Evolutionary conservation across 2,888 invertebrate species (phyloP), one percentile per base, ranked within the genome.

Genomic region (Tridacna crocea): DNA sequence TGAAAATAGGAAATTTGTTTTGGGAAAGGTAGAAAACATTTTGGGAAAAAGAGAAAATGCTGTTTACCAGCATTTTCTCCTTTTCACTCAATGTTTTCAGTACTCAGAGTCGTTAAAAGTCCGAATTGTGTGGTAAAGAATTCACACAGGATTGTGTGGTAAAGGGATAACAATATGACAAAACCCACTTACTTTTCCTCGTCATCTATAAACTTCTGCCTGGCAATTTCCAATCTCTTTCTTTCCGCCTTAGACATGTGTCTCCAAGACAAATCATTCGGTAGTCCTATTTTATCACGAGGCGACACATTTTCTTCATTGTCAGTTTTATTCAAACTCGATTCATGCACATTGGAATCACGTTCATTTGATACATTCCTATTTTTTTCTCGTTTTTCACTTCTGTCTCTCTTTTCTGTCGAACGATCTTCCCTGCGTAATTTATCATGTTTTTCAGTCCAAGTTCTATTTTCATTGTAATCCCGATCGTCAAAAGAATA

Each of bases 171-270:
- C 15, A 19, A 19, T 19, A 55, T 3, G 3, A 19, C 15, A 19
- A 55, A 11, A 19, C 17, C 17, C 47, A 61, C 80, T 78, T 83
- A 89, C 89, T 78, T 89, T 51, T 86, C 88, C 27, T 88, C 88
- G n/a, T 88, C 88, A 58, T 85, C 87, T 46, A 74, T 13, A 55
- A 84, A 58, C 58, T 85, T 88, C 58, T 88, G 84, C 75, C 89
- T 75, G 26, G 88, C 89, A 24, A 84, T 70, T 79, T 85, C 85
- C 60, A 89, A 83, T 51, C 89, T 61, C n/a, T 83, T 58, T 55
- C 88, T 73, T 70, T 89, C 89, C 36, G 88, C 89, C 75, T 87
- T 85, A 24, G 89, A 88, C 89, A 92, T 87, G 75, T 92, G 92
- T 80, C 88, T 87, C 90, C 89, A 89, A 10, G 90, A 89, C 47